These are phyloP conservation scores for Microctenopoma stevenorrisi DNA, from an alignment of 2,797 vertebrate species.

Conservation along the genomic window DNA sequence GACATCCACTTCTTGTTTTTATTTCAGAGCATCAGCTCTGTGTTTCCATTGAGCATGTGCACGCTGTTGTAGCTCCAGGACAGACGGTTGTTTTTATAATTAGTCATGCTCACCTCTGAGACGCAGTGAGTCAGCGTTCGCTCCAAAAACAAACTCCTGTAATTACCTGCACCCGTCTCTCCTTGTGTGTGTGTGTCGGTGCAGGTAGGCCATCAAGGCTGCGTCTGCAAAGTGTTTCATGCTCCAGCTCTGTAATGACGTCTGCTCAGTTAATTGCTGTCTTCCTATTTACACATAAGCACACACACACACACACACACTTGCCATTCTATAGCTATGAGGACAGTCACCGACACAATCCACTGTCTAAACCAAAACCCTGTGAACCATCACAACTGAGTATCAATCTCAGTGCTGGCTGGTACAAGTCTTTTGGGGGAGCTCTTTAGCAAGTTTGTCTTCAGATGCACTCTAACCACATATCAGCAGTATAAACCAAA, in stretches of 20 bases:
- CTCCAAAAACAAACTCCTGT: slow-evolving; percentile 54
- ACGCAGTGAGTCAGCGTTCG: slow-evolving; percentile 17
- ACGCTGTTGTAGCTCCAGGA: slow-evolving; percentile 15
- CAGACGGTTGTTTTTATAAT: slow-evolving; percentile 28
- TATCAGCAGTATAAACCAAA: no score
- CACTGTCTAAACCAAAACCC: no score
- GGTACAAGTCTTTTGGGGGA: no score
- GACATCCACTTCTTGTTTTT: neutral
- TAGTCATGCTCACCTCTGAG: slow-evolving; percentile 13
- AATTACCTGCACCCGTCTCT: slow-evolving; percentile 30
- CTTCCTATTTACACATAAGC: slow-evolving; percentile 20
- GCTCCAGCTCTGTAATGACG: slow-evolving; percentile 15
- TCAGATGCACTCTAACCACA: no score
- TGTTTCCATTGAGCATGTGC: slow-evolving; percentile 9
- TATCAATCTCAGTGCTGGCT: no score
- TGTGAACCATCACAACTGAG: no score
- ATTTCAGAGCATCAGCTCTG: neutral
- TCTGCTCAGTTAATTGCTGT: slow-evolving; percentile 37
- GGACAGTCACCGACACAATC: no score
- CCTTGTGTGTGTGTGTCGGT: slow-evolving; percentile 7
- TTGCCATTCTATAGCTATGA: no score
- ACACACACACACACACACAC: neutral
- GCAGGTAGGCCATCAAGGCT: neutral
- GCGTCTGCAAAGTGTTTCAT: slow-evolving; percentile 14
- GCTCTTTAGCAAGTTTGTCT: no score